Conservation (phyloP, 1,140 invertebrate species). For the Triops cancriformis region DNA sequence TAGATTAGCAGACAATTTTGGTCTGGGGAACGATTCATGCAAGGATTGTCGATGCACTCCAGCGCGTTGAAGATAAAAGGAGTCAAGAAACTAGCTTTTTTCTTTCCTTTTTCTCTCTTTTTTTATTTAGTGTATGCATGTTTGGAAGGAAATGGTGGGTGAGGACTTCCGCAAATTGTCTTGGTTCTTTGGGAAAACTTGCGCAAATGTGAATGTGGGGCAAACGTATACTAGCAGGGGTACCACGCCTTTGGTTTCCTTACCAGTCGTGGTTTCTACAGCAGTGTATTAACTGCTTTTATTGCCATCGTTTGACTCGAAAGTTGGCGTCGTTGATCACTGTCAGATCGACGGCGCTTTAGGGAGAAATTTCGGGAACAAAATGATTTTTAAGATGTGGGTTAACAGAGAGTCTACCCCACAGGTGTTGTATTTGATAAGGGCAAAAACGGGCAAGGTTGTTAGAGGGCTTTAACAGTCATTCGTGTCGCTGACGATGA, state of each 20-base stretch:
- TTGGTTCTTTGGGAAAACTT: background rate
- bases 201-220: background rate
- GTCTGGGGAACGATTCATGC: too few species aligned
- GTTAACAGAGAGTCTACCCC: background rate
- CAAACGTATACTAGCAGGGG: background rate
- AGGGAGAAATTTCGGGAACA: background rate
- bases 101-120: too few species aligned
- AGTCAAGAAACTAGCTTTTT: too few species aligned
- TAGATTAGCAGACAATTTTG: too few species aligned
- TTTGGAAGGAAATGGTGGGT: background rate
- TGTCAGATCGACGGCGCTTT: background rate
- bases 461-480: background rate
- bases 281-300: background rate
- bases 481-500: slow-evolving; percentile 3
- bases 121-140: background rate
- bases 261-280: background rate
- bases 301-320: background rate
- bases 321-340: background rate
- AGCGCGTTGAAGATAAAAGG: too few species aligned
- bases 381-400: background rate
- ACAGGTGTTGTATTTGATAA: background rate
- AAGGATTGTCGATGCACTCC: too few species aligned
- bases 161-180: slow-evolving; percentile 9
- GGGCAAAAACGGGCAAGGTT: background rate
- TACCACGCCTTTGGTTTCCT: background rate